Base-by-base conservation (phyloP, 2,797 vertebrate species). In the Clarias pachynema region DNA sequence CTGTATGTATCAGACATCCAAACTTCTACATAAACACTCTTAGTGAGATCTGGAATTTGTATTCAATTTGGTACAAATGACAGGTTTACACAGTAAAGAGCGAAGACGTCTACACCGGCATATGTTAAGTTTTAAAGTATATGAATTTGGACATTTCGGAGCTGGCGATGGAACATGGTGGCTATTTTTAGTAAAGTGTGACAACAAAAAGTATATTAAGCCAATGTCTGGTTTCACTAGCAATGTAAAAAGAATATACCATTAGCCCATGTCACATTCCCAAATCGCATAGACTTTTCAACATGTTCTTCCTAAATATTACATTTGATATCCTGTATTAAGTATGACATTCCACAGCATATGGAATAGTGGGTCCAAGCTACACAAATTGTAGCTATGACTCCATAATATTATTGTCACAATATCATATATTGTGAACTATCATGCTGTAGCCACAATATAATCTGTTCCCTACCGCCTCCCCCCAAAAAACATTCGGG, bases 231-330 rank as follows among this genome's bases (percentile, higher is more conserved):
- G 70, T 16, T 40, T 70, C 34, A 72, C 22, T 44, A 44, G 22
- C 37, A 15, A 72, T 70, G 69, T 70, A 4, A 40, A 40, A 69
- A 44, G 69, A 29, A 72, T 40, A 44, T 72, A 44, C 69, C 20
- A 72, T 44, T n/a, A 14, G 22, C 34, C 10, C 69, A 26, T 29
- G 44, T 29, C 44, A 74, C n/a, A 53, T 74, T 53, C n/a, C 18
- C 44, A 26, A 53, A 74, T n/a, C n/a, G 18, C 15, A 29, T 73
- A 6, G 44, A 44, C 0, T 53, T 49, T 73, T 3, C 14, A 5
- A 2, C 72, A 74, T 75, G 73, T 75, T 57, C 49, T n/a, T 75
- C 49, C 73, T 9, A 20, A 56, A 57, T 31, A 56, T 56, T 74
- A 57, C 31, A 26, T 9, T 75, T 26, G 16, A 57, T 26, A 31